Evolutionary conservation across 2,113 vertebrate species (phyloP), one percentile per base, ranked within the genome.

Genomic region (Nymphicus hollandicus): DNA sequence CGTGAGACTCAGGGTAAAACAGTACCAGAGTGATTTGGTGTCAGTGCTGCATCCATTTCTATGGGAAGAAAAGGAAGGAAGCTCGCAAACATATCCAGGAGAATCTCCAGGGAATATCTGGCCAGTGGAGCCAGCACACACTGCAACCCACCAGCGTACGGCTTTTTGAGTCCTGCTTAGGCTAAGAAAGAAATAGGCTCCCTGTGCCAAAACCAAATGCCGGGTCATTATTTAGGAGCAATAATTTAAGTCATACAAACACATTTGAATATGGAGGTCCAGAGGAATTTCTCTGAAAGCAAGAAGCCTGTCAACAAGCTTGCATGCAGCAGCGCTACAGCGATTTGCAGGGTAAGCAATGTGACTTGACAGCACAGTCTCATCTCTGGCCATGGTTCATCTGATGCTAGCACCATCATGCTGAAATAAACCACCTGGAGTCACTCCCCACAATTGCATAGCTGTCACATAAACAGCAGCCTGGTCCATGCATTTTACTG

Each of bases 371-470:
- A 89, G 90, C 43, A 39, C 1, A 2, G 55, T 55, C 76, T 70
- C 55, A 53, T 89, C 50, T 78, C 82, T 28, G 72, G 82, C 37
- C 68, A 91, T 6, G 14, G 85, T 53, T 88, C 76, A 70, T 39
- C 71, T 81, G 88, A 93, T 7, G 53, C 81, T 35, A 82, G 85
- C 72, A 20, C 76, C 65, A 81, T 18, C 2, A 0, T 0, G 3
- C 93, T 95, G 96, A 96, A 97, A 96, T 82, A 52, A 93, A 96
- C 88, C 96, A 97, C 97, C 96, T 97, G 95, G 95, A 96, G 93
- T 90, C 91, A 94, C 95, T 97, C 95, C 96, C 94, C 52, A n/a
- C 91, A 71, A 83, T 0, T 58, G 37, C 50, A 71, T 2, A 66
- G 69, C 35, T 31, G 7, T 72, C 88, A 74, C 68, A 74, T 12